Evolutionary conservation across 1,140 invertebrate species (phyloP).

Genomic region (Pseudomyrmex gracilis): DNA sequence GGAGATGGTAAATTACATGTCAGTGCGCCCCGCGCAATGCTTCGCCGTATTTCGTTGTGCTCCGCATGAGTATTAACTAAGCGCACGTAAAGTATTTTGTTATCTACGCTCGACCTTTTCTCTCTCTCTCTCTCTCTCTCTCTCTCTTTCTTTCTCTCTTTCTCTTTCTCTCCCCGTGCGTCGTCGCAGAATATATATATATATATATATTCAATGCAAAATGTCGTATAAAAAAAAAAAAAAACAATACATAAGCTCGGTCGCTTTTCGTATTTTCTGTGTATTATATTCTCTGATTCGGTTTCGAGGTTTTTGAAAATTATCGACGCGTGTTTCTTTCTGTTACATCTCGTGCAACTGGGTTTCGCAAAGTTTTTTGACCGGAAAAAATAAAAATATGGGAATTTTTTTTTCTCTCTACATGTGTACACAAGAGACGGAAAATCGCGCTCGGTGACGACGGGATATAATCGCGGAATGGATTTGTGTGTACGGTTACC

Average conservation of each 20-base stretch:
- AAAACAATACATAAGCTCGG: background rate
- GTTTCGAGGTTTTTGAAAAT: too few species aligned
- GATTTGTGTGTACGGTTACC: too few species aligned
- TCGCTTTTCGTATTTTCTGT: too few species aligned
- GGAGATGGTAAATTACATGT: constrained; percentile 61
- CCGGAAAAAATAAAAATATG: background rate
- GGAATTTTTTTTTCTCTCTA: background rate
- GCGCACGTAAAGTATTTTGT: constrained; percentile 57
- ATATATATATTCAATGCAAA: constrained; percentile 15
- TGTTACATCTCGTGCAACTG: background rate
- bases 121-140: background rate
- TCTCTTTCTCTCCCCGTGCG: background rate
- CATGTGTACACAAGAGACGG: background rate
- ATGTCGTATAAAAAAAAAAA: background rate
- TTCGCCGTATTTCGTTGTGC: constrained; percentile 42
- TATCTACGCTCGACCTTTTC: constrained; percentile 33
- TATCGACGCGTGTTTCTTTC: too few species aligned
- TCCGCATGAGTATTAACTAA: constrained; percentile 55
- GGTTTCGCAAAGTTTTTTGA: background rate
- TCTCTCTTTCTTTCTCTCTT: background rate
- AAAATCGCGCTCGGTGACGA: background rate
- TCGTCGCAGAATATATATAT: background rate
- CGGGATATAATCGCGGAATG: background rate
- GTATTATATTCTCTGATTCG: too few species aligned
- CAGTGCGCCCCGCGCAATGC: constrained; percentile 37